These are phyloP conservation scores for Aphelinus atriplicis DNA, from an alignment of 1,140 invertebrate species.

Conservation along the genomic window DNA sequence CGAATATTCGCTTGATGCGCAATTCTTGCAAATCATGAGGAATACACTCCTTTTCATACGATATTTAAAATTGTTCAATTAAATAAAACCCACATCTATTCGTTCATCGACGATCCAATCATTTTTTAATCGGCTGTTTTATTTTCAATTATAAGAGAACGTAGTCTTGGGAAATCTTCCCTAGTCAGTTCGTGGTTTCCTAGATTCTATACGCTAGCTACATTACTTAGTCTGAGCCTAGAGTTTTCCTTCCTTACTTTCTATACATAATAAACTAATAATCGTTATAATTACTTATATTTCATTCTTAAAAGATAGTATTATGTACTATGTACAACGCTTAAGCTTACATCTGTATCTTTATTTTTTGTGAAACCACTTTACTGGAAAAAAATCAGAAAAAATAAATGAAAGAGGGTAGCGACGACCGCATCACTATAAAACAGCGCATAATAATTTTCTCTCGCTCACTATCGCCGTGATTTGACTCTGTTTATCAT, in stretches of 20 bases:
- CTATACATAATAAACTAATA: slow-evolving; percentile 60
- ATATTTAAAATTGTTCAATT: slow-evolving; percentile 49
- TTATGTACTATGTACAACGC: slow-evolving; percentile 66
- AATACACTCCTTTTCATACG: slow-evolving; percentile 38
- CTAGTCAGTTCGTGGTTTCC: slow-evolving; percentile 65
- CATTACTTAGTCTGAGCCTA: slow-evolving; percentile 60
- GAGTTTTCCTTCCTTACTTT: slow-evolving; percentile 48
- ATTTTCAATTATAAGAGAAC: slow-evolving; percentile 56
- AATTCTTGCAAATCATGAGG: slow-evolving; percentile 26
- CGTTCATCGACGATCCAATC: slow-evolving; percentile 54
- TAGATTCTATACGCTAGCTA: slow-evolving; percentile 63
- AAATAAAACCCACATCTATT: slow-evolving; percentile 63
- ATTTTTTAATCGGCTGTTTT: slow-evolving; percentile 53
- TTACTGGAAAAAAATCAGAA: slow-evolving; percentile 52
- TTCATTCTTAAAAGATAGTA: slow-evolving; percentile 59
- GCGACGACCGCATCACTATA: slow-evolving; percentile 36
- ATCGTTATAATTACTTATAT: slow-evolving; percentile 60
- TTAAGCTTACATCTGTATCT: slow-evolving; percentile 53
- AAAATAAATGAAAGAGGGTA: slow-evolving; percentile 43
- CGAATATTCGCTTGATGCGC: slow-evolving; percentile 28
- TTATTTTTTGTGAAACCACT: slow-evolving; percentile 52
- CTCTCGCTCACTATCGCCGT: slow-evolving; percentile 14
- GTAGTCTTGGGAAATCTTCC: slow-evolving; percentile 60
- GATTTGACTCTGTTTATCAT: slow-evolving; percentile 36
- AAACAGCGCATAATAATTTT: slow-evolving; percentile 36